These are phyloP conservation scores for Epinephelus fuscoguttatus DNA, from an alignment of 2,113 vertebrate genomes.

Conservation along the genomic window DNA sequence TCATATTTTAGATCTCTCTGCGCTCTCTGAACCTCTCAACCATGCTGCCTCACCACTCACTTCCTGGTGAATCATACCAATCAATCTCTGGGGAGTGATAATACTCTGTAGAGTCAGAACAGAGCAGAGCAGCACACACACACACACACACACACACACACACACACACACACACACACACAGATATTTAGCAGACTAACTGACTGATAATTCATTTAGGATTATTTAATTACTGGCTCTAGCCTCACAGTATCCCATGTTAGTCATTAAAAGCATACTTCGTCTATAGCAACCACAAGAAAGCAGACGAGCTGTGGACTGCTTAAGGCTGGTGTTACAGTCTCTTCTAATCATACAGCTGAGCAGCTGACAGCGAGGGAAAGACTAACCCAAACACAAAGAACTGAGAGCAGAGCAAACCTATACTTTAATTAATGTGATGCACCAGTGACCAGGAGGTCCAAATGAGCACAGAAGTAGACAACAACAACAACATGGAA, in stretches of 20 bases:
- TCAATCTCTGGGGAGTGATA: slow-evolving; percentile 20
- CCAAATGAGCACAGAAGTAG: not conserved
- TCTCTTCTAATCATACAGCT: slow-evolving; percentile 33
- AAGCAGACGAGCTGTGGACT: not conserved
- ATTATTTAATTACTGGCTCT: slow-evolving; percentile 17
- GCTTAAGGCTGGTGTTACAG: slow-evolving; percentile 12
- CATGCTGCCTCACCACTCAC: slow-evolving; percentile 23
- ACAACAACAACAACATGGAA: not conserved
- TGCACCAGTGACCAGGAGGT: slow-evolving; percentile 1
- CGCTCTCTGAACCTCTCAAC: slow-evolving; percentile 19
- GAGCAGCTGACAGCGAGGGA: slow-evolving; percentile 8
- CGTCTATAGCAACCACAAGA: not conserved
- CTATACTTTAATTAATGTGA: not conserved
- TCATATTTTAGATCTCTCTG: not conserved
- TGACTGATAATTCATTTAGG: slow-evolving; percentile 40
- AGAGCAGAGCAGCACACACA: not conserved
- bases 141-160: not conserved
- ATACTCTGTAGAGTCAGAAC: not conserved
- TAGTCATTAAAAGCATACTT: slow-evolving; percentile 30
- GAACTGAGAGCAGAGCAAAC: slow-evolving; percentile 1
- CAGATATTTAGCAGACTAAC: slow-evolving; percentile 4
- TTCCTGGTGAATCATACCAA: slow-evolving; percentile 24
- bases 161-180: not conserved
- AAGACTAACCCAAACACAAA: not conserved
- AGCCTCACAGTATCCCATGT: slow-evolving; percentile 10